Base-by-base conservation (phyloP, 2,797 vertebrate species). In the Gymnocypris eckloni region DNA sequence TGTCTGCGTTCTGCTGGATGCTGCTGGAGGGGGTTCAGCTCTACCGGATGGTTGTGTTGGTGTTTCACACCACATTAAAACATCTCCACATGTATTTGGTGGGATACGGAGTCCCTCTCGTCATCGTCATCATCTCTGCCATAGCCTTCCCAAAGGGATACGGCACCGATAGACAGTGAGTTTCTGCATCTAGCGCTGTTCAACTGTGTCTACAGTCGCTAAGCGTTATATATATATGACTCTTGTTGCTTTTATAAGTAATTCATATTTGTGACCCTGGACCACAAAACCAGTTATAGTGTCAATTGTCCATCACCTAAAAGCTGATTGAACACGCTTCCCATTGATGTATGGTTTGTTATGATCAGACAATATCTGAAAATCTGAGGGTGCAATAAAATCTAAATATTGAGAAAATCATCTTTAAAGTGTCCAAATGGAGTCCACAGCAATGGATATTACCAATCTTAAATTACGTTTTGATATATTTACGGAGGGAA, bases 1-100 rank as follows among this genome's bases (percentile, higher is more conserved):
- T 98, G 92, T 94, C 92, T 0, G 93, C 96, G 33, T 97, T 98
- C 87, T 92, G 91, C 89, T 98, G 97, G 96, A 97, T 97, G 97
- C 92, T 95, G 79, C 91, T 97, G 22, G 97, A 98, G 88, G 97
- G 96, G 0, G 88, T 97, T 56, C 96, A 97, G 92, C 95, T 97
- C 83, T 98, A 97, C 90, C 92, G 96, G 8, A 97, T 98, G 87
- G 94, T 98, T 83, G 96, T 98, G 54, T 93, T 92, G 39, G 97
- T 98, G 64, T 98, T 98, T 93, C 93, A 95, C 4, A 94, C 96
- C 87, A 94, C 91, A 88, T 90, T 95, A 28, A 89, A 92, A 76
- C 90, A 90, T 1, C 92, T 91, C 77, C 93, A 96, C 92, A 92
- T 97, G 72, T 92, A 88, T 41, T 0, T 92, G 4, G 52, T 91